Percentiles rank a stretch among this genome's conserved stretches.
Conservation (phyloP, 2,113 vertebrate genomes). For the Ifrita kowaldi region DNA sequence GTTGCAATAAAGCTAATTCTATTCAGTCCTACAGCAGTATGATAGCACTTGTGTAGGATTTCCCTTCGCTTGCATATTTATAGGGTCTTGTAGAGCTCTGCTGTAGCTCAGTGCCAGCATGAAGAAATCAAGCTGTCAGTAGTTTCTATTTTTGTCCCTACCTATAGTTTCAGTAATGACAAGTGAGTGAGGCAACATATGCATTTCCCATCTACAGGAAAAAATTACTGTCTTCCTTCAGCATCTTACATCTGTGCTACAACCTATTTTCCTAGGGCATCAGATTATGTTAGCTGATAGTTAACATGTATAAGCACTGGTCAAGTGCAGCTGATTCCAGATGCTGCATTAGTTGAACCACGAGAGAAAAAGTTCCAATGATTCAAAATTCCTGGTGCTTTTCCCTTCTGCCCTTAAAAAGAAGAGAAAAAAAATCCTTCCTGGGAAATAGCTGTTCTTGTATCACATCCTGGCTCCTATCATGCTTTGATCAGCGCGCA, state of each 20-base stretch:
- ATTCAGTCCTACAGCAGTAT: constrained; percentile 47
- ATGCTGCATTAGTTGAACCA: background rate
- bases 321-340: constrained; percentile 41
- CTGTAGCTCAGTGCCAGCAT: constrained; percentile 59
- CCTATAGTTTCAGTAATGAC: constrained; percentile 71
- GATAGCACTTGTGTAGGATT: constrained; percentile 62
- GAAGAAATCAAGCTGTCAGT: constrained; percentile 71
- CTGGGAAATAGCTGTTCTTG: background rate
- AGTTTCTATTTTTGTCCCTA: constrained; percentile 73
- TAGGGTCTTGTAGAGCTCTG: constrained; percentile 67
- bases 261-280: constrained; percentile 62
- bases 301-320: constrained; percentile 35
- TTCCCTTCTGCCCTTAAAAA: background rate
- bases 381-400: background rate
- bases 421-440: background rate
- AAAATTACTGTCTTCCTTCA: constrained; percentile 62
- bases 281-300: constrained; percentile 51
- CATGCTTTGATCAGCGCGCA: constrained; percentile 1
- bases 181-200: constrained; percentile 63
- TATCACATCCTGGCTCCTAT: background rate
- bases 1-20: constrained; percentile 44
- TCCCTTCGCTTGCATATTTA: constrained; percentile 73
- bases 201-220: constrained; percentile 62
- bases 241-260: constrained; percentile 66
- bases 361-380: background rate